Evolutionary conservation across 53 echinoderm and acorn worm genomes (phyloP).

Genomic region (Hippasteria phrygiana): DNA sequence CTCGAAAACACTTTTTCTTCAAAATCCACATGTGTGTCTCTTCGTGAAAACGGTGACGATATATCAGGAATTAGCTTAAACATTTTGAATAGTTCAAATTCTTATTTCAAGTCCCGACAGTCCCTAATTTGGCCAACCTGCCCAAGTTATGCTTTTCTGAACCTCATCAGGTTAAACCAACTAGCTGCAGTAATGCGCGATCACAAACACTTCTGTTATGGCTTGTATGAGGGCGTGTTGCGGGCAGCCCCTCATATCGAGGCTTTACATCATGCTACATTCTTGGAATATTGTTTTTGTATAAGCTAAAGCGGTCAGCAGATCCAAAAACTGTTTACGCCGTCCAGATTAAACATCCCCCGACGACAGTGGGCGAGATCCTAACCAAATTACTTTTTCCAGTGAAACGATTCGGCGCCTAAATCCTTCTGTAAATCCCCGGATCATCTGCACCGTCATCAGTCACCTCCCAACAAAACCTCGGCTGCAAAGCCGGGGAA

Average conservation of each 20-base stretch:
- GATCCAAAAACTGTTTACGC: background rate
- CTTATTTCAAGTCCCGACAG: too few species aligned
- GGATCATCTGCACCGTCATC: too few species aligned
- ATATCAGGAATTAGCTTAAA: too few species aligned
- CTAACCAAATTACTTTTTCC: background rate
- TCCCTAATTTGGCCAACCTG: too few species aligned
- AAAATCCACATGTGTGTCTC: too few species aligned
- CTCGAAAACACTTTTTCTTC: too few species aligned
- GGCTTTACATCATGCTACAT: background rate
- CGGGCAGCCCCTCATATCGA: background rate
- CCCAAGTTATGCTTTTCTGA: too few species aligned
- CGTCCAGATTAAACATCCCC: background rate
- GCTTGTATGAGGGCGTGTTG: background rate
- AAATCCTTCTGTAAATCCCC: background rate
- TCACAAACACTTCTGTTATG: background rate
- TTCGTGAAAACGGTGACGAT: too few species aligned
- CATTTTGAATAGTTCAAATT: too few species aligned
- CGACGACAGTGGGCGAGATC: background rate
- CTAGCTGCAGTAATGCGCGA: background rate
- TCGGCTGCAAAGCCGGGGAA: too few species aligned
- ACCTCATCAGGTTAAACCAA: too few species aligned
- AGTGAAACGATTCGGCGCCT: background rate
- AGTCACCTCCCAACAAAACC: too few species aligned
- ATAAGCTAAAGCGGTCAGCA: background rate
- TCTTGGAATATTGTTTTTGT: background rate